A percentile compares a stretch with the other conserved stretches of the same genome.
Conservation (phyloP, 2,113 vertebrate genomes). For the Argyrosomus japonicus region DNA sequence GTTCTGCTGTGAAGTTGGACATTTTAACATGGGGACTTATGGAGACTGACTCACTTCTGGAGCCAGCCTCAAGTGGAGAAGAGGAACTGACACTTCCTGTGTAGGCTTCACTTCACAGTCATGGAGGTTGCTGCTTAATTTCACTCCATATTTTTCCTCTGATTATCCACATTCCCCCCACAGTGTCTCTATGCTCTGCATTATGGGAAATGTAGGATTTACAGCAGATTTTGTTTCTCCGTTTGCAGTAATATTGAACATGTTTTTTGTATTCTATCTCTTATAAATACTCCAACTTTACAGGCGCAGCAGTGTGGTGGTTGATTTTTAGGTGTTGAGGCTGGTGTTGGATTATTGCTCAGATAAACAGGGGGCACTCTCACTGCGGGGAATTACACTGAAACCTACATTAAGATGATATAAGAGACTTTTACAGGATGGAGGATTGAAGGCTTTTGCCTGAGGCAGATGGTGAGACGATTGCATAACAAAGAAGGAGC, state of each 20-base stretch:
- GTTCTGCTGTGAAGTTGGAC: too few relatives aligned
- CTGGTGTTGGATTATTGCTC: not conserved
- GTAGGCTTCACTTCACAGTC: too few relatives aligned
- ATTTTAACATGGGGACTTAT: too few relatives aligned
- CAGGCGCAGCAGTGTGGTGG: not conserved
- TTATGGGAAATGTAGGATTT: not conserved
- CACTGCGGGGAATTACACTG: not conserved
- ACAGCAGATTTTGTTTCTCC: not conserved
- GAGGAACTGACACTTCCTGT: too few relatives aligned
- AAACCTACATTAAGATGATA: slow-evolving; percentile 7
- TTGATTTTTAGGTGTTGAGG: slow-evolving; percentile 4
- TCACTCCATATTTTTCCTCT: too few relatives aligned
- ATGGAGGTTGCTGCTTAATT: too few relatives aligned
- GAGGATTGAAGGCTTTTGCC: slow-evolving; percentile 23
- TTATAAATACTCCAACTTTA: not conserved
- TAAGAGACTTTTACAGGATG: not conserved
- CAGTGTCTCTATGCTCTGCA: not conserved
- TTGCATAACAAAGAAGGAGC: slow-evolving; percentile 24
- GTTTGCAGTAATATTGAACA: not conserved
- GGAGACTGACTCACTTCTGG: too few relatives aligned
- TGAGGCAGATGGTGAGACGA: slow-evolving; percentile 5
- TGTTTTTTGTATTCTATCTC: not conserved
- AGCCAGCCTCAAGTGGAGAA: too few relatives aligned
- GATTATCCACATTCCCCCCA: too few relatives aligned
- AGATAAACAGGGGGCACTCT: not conserved